Percentiles rank a stretch among this genome's conserved stretches.
Conservation (phyloP, 2,113 vertebrate species). For the Melanostigma gelatinosum region DNA sequence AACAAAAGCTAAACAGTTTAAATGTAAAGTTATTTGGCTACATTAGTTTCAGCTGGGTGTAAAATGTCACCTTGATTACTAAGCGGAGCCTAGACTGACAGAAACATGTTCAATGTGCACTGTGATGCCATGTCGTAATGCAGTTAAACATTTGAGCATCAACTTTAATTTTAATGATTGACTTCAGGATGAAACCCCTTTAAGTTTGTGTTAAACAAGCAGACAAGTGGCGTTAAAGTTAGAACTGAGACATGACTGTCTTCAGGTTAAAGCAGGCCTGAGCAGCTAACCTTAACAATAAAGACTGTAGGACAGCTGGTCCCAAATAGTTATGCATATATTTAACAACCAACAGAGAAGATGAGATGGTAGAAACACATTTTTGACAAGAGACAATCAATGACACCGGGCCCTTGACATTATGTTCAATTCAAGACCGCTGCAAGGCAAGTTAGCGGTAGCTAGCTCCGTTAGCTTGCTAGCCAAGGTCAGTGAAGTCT, state of each 20-base stretch:
- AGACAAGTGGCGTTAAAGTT: not conserved
- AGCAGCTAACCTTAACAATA: not conserved
- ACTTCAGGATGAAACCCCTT: not conserved
- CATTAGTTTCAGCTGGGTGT: not conserved
- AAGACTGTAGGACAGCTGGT: not conserved
- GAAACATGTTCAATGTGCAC: too few species aligned
- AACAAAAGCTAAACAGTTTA: not conserved
- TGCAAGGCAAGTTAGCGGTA: slow-evolving; percentile 12
- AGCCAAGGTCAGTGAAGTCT: slow-evolving; percentile 75
- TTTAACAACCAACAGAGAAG: not conserved
- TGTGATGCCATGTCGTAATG: too few species aligned
- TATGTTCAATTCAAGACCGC: not conserved
- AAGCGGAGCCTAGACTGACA: not conserved
- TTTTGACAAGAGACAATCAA: not conserved
- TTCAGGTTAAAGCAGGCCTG: not conserved
- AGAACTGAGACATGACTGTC: not conserved
- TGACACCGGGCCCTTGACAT: slow-evolving; percentile 27
- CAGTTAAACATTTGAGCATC: not conserved
- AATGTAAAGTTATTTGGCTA: too few species aligned
- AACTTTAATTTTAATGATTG: not conserved
- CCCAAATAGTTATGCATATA: not conserved
- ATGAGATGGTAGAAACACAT: not conserved
- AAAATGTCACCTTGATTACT: not conserved
- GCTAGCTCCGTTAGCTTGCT: slow-evolving; percentile 59
- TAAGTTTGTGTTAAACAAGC: not conserved